Base-by-base conservation (phyloP, 2,113 vertebrate species). In the Oncorhynchus masou region DNA sequence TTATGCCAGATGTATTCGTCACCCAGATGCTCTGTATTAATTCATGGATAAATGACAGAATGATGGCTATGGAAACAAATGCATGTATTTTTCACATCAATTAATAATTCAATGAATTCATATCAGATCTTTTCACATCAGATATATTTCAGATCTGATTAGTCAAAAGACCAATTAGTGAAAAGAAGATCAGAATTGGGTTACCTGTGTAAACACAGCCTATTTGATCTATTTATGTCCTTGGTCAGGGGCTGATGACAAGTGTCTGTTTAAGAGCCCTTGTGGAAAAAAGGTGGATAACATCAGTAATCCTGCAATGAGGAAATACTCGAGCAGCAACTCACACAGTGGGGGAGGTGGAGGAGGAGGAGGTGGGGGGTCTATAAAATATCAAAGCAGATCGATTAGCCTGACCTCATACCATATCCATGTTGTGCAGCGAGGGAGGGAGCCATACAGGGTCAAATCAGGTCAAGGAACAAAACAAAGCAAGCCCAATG, bases 371-470 rank as follows among this genome's bases (percentile, higher is more conserved):
- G 39, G 9, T 11, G 9, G 70, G 9, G 39, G 75, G 77, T 84
- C 83, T 84, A 79, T 87, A 82, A 89, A 89, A 85, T 85, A 89
- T 89, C 88, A 87, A 85, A 84, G 86, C 80, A 69, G 83, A 87
- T 90, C 82, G 66, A 90, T 90, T 57, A 70, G 78, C 51, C 75
- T 81, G 85, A 89, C 87, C 85, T 89, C 86, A 65, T 48, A 39
- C 66, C 54, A 0, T 82, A 70, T 76, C 76, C 45, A 3, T 39
- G 77, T 76, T 54, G 19, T 31, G 80, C 29, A 1, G 72, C 62
- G 24, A 45, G 54, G 24, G 59, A 24, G 8, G 9, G 25, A 7
- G 27, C 16, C 24, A 12, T 45, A 3, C 64, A 4, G 82, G 80
- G 82, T 83, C 79, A 82, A 83, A 78, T n/a, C 75, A 81, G 68